Conservation (phyloP, 2,888 invertebrate species). For the Erebia ligea region DNA sequence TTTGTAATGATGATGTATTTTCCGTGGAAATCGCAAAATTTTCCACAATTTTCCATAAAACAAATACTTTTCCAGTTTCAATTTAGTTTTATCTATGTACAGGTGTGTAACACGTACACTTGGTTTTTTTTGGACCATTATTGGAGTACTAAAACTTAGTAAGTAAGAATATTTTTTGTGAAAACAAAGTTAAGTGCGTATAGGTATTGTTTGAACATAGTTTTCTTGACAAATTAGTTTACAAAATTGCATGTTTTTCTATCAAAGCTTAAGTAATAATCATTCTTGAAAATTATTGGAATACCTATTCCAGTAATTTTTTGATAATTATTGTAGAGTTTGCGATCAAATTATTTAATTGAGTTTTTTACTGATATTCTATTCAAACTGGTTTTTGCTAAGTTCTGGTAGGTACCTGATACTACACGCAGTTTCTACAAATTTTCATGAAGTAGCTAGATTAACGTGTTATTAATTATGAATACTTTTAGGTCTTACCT, state of each 20-base stretch:
- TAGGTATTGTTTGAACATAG: too few species aligned
- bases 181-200: background rate
- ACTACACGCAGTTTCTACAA: background rate
- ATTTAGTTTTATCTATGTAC: background rate
- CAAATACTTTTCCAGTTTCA: background rate
- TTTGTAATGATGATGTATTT: slow-evolving; percentile 25
- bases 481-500: slow-evolving; percentile 86
- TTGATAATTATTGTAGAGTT: background rate
- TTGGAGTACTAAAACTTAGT: background rate
- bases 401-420: background rate
- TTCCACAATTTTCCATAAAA: background rate
- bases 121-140: background rate
- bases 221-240: background rate
- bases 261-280: background rate
- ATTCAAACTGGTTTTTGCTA: background rate
- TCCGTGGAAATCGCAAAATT: slow-evolving; percentile 9
- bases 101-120: background rate
- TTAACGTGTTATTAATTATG: background rate
- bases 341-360: background rate
- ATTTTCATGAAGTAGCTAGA: background rate
- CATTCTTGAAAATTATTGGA: background rate
- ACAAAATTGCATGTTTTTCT: background rate
- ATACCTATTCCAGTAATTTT: background rate
- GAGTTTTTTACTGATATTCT: too few species aligned
- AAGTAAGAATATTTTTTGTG: background rate